Evolutionary conservation across 2,797 vertebrate species (phyloP).

Genomic region (Toxotes lorentzi): DNA sequence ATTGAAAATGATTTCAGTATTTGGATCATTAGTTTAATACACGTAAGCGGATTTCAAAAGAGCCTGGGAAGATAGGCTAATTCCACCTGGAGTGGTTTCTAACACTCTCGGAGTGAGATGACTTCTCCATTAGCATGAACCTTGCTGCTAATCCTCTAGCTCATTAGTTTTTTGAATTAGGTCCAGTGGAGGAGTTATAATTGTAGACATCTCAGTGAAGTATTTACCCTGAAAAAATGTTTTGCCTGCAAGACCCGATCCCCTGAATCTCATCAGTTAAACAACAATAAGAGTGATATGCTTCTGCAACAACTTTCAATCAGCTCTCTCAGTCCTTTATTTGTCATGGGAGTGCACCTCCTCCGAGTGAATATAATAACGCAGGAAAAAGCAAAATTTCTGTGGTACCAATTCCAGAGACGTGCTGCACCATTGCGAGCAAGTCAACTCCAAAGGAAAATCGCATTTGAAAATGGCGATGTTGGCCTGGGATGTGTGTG

Average conservation of each 20-base stretch:
- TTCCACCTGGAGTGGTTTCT: constrained; percentile 63
- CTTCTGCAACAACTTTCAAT: constrained; percentile 28
- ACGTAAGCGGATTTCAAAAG: constrained; percentile 64
- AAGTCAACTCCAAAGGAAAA: constrained; percentile 10
- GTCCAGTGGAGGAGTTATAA: constrained; percentile 52
- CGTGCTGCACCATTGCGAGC: constrained; percentile 16
- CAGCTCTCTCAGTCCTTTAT: constrained; percentile 10
- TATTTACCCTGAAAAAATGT: constrained; percentile 41
- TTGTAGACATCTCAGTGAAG: constrained; percentile 41
- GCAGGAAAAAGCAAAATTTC: constrained; percentile 20
- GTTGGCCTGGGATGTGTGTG: constrained; percentile 17
- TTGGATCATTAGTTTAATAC: constrained; percentile 65
- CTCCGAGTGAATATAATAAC: constrained; percentile 17
- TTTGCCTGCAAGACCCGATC: constrained; percentile 11
- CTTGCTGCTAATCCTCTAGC: constrained; percentile 65
- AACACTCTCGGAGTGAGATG: constrained; percentile 46
- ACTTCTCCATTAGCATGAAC: constrained; percentile 59
- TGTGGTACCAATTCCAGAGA: constrained; percentile 4
- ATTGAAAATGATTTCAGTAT: constrained; percentile 53
- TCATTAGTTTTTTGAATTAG: constrained; percentile 68
- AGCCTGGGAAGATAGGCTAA: constrained; percentile 60
- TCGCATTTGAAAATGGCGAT: constrained; percentile 15
- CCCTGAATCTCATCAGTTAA: constrained; percentile 23
- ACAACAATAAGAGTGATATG: neutral
- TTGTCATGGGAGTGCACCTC: neutral